These are phyloP conservation scores for Pediacus dermestoides DNA, from an alignment of 2,888 invertebrate genomes.

Conservation along the genomic window DNA sequence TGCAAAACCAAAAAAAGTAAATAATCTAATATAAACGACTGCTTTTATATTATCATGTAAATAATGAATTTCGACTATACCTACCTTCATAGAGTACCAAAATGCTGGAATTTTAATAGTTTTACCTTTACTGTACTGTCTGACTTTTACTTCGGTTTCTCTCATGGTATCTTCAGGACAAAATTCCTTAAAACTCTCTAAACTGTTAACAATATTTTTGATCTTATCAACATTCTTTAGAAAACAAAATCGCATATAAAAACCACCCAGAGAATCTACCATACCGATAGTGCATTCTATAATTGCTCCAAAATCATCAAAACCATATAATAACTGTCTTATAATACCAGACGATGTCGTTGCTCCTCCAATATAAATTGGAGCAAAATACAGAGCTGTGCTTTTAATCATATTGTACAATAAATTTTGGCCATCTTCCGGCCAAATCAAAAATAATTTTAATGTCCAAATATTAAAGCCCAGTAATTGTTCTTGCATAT, in stretches of 20 bases:
- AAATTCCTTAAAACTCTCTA: constrained; percentile 5
- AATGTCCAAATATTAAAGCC: constrained; percentile 22
- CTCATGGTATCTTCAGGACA: background rate
- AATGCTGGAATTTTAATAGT: too few species aligned
- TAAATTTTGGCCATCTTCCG: constrained; percentile 4
- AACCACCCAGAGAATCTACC: constrained; percentile 7
- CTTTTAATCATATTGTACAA: constrained; percentile 6
- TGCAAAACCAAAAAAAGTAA: too few species aligned
- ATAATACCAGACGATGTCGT: constrained; percentile 8
- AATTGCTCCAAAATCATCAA: constrained; percentile 8
- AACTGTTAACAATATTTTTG: background rate
- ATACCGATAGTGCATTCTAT: constrained; percentile 9
- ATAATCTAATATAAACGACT: too few species aligned
- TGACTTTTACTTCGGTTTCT: background rate
- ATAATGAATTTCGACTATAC: too few species aligned
- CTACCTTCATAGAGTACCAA: too few species aligned
- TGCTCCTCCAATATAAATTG: constrained; percentile 8
- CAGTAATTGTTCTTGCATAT: constrained; percentile 13
- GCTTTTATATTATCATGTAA: too few species aligned
- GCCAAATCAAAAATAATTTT: constrained; percentile 24
- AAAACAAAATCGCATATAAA: constrained; percentile 12
- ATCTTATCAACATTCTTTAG: constrained; percentile 7
- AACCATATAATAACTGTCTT: constrained; percentile 5
- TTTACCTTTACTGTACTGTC: background rate
- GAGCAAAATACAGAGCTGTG: constrained; percentile 5